Conservation (phyloP, 2,888 invertebrate species). For the Theodoxus fluviatilis region DNA sequence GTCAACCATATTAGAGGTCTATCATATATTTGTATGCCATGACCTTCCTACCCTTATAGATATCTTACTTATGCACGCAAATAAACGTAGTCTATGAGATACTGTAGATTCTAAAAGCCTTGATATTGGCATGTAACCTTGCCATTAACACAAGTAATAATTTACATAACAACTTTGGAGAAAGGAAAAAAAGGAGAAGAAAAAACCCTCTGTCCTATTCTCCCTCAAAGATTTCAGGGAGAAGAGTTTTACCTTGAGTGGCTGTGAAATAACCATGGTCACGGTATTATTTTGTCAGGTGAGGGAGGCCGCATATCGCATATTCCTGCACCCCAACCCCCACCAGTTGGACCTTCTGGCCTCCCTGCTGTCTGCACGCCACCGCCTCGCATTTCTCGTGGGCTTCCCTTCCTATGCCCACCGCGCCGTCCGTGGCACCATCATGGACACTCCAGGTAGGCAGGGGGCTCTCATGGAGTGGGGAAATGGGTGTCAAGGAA, state of each 20-base stretch:
- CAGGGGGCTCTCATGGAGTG: too few relatives aligned
- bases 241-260: too few relatives aligned
- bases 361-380: slow-evolving; percentile 77
- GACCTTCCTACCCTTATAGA: too few relatives aligned
- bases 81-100: too few relatives aligned
- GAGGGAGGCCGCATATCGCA: slow-evolving; percentile 86
- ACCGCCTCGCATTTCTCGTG: slow-evolving; percentile 83
- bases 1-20: too few relatives aligned
- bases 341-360: slow-evolving; percentile 79
- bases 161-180: too few relatives aligned
- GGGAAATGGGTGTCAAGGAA: too few relatives aligned
- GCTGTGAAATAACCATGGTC: background rate
- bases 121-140: background rate
- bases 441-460: slow-evolving; percentile 78
- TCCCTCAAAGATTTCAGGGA: too few relatives aligned
- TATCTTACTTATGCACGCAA: too few relatives aligned
- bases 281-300: slow-evolving; percentile 44
- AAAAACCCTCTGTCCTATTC: too few relatives aligned
- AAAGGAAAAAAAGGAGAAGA: too few relatives aligned
- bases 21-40: too few relatives aligned
- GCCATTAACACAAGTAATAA: background rate
- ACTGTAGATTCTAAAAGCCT: background rate
- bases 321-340: slow-evolving; percentile 81
- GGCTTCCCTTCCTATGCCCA: slow-evolving; percentile 90
- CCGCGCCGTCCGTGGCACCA: slow-evolving; percentile 85